These are phyloP conservation scores for Temnothorax longispinosus DNA, from an alignment of 1,140 invertebrate species.

Conservation along the genomic window DNA sequence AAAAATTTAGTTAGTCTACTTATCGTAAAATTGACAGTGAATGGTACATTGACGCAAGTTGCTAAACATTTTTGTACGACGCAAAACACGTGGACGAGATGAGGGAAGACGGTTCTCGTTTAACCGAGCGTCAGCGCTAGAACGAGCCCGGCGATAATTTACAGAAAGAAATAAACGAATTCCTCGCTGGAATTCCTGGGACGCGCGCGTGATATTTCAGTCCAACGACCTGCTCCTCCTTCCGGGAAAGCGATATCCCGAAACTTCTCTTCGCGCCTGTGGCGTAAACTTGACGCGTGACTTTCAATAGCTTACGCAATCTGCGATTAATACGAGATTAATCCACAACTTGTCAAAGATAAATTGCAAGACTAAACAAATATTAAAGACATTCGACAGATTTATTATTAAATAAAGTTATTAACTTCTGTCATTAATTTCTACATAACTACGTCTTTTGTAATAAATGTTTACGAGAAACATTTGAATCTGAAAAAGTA, in stretches of 20 bases:
- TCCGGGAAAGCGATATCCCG: slow-evolving; percentile 63
- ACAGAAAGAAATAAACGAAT: slow-evolving; percentile 81
- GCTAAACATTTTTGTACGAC: slow-evolving; percentile 3
- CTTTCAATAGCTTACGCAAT: not conserved
- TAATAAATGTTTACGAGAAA: slow-evolving; percentile 15
- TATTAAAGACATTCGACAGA: not conserved
- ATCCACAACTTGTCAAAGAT: not conserved
- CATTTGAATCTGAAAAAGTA: not conserved
- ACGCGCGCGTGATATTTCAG: slow-evolving; percentile 81
- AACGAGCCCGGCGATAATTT: slow-evolving; percentile 76
- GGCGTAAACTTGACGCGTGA: not conserved
- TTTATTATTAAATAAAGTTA: not conserved
- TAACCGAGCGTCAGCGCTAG: slow-evolving; percentile 69
- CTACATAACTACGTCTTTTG: not conserved
- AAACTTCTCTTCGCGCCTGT: slow-evolving; percentile 44
- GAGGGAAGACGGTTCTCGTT: slow-evolving; percentile 54
- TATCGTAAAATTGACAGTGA: not conserved
- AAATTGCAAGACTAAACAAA: not conserved
- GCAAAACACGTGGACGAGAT: slow-evolving; percentile 26
- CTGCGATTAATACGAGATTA: slow-evolving; percentile 3
- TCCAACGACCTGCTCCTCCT: slow-evolving; percentile 79
- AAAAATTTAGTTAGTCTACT: not conserved
- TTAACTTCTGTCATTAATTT: not conserved
- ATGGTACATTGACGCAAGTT: not conserved
- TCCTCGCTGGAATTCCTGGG: slow-evolving; percentile 75